Evolutionary conservation across 2,113 vertebrate species (phyloP).

Genomic region (Hassar affinis): DNA sequence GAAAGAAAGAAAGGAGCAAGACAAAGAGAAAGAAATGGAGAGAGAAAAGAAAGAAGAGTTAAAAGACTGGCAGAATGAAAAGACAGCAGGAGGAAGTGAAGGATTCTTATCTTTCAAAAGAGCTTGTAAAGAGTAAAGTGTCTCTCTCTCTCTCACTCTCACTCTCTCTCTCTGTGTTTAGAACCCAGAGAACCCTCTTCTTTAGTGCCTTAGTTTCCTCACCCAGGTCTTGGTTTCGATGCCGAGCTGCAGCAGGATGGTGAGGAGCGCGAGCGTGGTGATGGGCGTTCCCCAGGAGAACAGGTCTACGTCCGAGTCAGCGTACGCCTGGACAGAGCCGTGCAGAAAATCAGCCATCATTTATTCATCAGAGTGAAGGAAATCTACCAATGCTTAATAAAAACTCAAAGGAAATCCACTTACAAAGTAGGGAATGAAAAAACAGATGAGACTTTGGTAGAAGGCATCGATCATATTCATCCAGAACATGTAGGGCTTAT

Average conservation of each 20-base stretch:
- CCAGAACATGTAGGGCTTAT: constrained; percentile 94
- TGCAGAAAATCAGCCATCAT: too few relatives aligned
- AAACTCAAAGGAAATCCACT: constrained; percentile 67
- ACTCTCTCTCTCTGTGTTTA: too few relatives aligned
- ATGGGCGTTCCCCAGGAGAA: constrained; percentile 95
- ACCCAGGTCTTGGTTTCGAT: constrained; percentile 99
- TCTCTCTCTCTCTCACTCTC: too few relatives aligned
- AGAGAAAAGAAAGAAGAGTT: too few relatives aligned
- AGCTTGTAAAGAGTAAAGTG: too few relatives aligned
- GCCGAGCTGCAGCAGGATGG: constrained; percentile 91
- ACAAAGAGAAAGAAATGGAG: neutral
- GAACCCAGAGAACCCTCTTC: neutral
- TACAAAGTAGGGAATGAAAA: constrained; percentile 96
- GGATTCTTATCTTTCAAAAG: neutral
- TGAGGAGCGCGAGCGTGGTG: constrained; percentile 85
- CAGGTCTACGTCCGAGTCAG: constrained; percentile 87
- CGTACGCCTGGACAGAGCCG: constrained; percentile 77
- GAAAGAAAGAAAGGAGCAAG: neutral
- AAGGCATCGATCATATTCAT: constrained; percentile 96
- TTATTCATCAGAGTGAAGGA: too few relatives aligned
- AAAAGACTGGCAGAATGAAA: neutral
- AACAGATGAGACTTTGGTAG: constrained; percentile 96
- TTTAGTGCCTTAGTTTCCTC: constrained; percentile 53
- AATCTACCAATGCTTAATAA: neutral
- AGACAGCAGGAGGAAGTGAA: neutral